A percentile compares a stretch with the other conserved stretches of the same genome.
Conservation (phyloP, 2,797 vertebrate genomes). For the Erethizon dorsatum region DNA sequence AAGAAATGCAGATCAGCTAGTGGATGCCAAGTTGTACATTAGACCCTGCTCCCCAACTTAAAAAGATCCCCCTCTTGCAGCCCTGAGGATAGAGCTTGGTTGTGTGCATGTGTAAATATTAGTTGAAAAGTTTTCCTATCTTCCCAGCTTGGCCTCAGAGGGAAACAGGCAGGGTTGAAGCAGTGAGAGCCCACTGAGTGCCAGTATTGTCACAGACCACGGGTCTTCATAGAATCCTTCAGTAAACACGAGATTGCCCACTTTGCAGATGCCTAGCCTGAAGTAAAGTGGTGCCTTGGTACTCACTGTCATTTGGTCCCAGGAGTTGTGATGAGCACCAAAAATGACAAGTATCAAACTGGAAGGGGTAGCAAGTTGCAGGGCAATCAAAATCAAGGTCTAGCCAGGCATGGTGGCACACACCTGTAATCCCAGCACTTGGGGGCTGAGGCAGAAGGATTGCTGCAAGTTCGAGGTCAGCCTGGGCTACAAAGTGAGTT, state of each 20-base stretch:
- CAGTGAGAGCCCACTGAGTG: background rate
- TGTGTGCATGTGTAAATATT: background rate
- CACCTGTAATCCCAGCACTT: background rate
- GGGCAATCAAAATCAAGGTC: background rate
- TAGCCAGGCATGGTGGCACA: background rate
- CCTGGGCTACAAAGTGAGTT: background rate
- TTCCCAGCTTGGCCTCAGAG: background rate
- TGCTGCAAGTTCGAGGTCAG: background rate
- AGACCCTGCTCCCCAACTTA: background rate
- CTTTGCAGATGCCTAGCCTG: background rate
- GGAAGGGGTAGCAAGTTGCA: background rate
- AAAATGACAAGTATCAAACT: background rate
- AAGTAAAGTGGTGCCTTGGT: background rate
- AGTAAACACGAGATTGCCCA: background rate
- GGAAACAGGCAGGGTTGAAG: background rate
- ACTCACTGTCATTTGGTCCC: background rate
- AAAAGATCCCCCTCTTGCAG: background rate
- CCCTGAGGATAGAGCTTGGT: background rate
- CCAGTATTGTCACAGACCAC: background rate
- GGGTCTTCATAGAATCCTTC: background rate
- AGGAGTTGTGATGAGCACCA: background rate
- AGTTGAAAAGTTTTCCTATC: constrained; percentile 43
- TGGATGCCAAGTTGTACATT: background rate
- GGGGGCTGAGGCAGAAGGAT: background rate
- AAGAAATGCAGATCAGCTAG: background rate